phyloP scores from a whole-genome alignment of 2,797 vertebrate genomes.

The Limosa lapponica region DNA sequence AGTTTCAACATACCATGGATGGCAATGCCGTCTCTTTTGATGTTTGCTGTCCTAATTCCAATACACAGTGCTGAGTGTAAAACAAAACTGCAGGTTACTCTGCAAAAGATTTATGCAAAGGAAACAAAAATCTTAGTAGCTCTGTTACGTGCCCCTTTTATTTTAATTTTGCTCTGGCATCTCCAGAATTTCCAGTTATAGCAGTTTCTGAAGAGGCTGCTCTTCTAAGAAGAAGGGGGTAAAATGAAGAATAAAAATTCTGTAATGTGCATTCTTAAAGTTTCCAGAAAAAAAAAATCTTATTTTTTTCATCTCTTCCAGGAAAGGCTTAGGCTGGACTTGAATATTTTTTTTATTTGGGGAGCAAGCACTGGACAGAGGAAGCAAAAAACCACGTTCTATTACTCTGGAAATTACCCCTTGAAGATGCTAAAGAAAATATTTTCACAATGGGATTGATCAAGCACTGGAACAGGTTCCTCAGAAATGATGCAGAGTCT shows the following conservation, averaged over 20 bases:
- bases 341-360: neutral
- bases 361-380: neutral
- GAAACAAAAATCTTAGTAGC: neutral
- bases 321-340: neutral
- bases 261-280: neutral
- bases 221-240: neutral
- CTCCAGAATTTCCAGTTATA: neutral
- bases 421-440: neutral
- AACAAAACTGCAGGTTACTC: neutral
- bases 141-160: neutral
- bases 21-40: neutral
- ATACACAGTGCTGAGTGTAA: neutral
- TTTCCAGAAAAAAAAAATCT: neutral
- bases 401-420: neutral
- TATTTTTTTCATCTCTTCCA: neutral
- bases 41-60: conserved; percentile 1
- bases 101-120: neutral
- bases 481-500: neutral
- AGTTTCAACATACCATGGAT: neutral
- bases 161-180: neutral
- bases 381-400: neutral
- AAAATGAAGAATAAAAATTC: neutral
- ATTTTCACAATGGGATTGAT: neutral
- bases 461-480: neutral
- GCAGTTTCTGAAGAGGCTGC: neutral